These are phyloP conservation scores for Keiferia lycopersicella DNA, from an alignment of 2,888 invertebrate genomes.

Conservation along the genomic window DNA sequence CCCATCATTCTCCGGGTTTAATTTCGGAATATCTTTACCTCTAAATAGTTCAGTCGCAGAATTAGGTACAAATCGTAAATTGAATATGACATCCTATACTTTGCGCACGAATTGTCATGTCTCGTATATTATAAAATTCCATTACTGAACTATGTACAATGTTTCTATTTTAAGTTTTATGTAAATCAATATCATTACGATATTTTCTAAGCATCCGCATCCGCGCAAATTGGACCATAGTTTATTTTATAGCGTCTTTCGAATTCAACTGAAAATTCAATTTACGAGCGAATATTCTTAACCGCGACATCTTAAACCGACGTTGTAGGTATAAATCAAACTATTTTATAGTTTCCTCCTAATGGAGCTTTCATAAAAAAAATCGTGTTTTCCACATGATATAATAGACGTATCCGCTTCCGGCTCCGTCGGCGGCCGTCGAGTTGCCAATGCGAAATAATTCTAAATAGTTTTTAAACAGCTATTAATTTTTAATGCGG, in stretches of 20 bases:
- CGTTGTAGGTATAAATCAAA: constrained; percentile 57
- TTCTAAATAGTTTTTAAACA: constrained; percentile 75
- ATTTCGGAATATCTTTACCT: too few relatives aligned
- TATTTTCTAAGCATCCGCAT: not conserved
- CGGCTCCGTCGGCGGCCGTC: constrained; percentile 54
- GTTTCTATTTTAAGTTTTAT: too few relatives aligned
- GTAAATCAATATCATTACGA: too few relatives aligned
- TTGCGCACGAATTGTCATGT: not conserved
- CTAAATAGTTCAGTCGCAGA: too few relatives aligned
- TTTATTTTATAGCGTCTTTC: not conserved
- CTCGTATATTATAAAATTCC: too few relatives aligned
- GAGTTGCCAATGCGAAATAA: constrained; percentile 76
- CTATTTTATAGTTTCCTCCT: constrained; percentile 68
- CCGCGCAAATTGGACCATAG: constrained; percentile 16
- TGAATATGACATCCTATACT: not conserved
- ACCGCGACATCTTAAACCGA: constrained; percentile 25
- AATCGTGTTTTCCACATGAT: constrained; percentile 65
- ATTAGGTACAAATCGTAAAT: too few relatives aligned
- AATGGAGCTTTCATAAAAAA: constrained; percentile 62
- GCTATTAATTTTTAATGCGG: constrained; percentile 75
- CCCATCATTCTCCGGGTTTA: too few relatives aligned
- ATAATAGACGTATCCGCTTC: constrained; percentile 74
- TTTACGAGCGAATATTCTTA: constrained; percentile 26
- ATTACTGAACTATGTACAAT: too few relatives aligned
- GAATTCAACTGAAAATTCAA: constrained; percentile 18